Evolutionary conservation across 2,888 invertebrate genomes (phyloP), one percentile per base, ranked within the genome.

Genomic region (Pammene fasciana): DNA sequence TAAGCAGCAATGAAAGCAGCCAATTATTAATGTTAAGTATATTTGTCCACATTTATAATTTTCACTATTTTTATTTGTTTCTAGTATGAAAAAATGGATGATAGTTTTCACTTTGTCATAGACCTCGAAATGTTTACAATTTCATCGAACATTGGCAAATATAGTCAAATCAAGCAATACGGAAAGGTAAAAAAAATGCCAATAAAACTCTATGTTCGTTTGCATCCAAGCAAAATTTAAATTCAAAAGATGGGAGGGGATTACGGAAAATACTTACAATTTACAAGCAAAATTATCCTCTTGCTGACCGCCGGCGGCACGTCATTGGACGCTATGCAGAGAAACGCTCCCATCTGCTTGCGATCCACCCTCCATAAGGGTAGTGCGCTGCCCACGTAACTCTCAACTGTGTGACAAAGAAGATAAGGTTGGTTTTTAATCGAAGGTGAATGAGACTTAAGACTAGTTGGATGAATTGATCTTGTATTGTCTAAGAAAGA

Each of bases 271-370:
- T 79, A 95, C 97, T 97, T 90, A 98, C 98, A 98, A 87, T 97
- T 97, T 70, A 98, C 97, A 83, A 96, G 96, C 71, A 98, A 94
- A 59, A 96, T 96, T 78, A 98, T 97, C 77, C 97, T 93, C 86
- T 97, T 97, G 93, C 97, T 97, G 81, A 97, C 97, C 9, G 97
- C 96, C 6, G 97, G 97, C 38, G 97, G 97, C 54, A 98, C 97
- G 86, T 97, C 97, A 85, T 98, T 98, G 81, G 96, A 96, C 13
- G 98, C 98, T 80, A 97, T 97, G 92, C 98, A 98, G 78, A 98
- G 94, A 87, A 97, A 98, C 41, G 97, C 96, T 46, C 97, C 98
- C 96, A 97, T 98, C 93, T 98, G 98, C 79, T 96, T 94, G 64
- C 98, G 93, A 82, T 97, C 97, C 79, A 98, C 94, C 72, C 96